phyloP scores from a whole-genome alignment of 2,113 vertebrate species.

The Cyanoderma ruficeps region DNA sequence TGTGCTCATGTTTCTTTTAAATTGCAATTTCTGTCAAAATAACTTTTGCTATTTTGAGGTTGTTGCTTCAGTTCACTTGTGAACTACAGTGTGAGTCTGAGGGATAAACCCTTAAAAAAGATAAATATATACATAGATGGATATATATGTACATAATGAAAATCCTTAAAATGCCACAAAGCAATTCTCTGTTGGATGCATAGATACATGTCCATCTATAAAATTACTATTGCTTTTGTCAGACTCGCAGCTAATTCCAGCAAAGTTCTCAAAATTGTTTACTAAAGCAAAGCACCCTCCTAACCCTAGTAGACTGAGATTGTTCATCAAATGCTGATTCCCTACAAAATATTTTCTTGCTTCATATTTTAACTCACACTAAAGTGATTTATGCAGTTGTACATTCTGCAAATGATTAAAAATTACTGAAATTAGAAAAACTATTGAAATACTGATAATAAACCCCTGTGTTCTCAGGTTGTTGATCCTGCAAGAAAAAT shows the following conservation, averaged over 20 bases:
- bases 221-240: neutral
- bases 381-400: neutral
- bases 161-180: neutral
- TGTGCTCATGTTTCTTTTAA: neutral
- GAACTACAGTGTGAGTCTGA: neutral
- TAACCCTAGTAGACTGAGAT: neutral
- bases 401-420: neutral
- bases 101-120: neutral
- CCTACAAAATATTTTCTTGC: neutral
- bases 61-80: neutral
- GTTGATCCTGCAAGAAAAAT: neutral
- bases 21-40: neutral
- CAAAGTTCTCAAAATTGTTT: neutral
- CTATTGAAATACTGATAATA: neutral
- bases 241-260: neutral
- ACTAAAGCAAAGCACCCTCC: neutral
- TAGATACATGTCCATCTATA: neutral
- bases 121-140: neutral
- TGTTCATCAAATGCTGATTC: neutral
- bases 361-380: neutral
- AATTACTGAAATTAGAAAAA: neutral
- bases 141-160: neutral
- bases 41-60: neutral
- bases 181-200: neutral
- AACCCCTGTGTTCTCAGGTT: neutral